Evolutionary conservation across 2,888 invertebrate genomes (phyloP), one percentile per base, ranked within the genome.

Genomic region (Cerceris rybyensis): DNA sequence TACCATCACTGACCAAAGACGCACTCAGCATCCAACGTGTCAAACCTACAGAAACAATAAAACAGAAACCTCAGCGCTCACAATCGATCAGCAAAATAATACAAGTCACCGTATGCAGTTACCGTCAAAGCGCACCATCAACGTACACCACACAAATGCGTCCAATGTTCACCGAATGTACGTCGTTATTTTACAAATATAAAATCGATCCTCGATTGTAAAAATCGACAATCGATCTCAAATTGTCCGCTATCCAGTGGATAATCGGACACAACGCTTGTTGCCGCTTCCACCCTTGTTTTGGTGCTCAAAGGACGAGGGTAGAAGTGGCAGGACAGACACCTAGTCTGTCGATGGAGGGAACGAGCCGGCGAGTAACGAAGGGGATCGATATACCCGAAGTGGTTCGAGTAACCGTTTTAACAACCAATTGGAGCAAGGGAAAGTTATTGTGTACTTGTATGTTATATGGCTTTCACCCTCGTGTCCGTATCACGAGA

Each of bases 391-490:
- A 88, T 87, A 81, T 81, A 70, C 70, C 71, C 75, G 63, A 81
- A 77, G 69, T 83, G 72, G 78, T 79, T 82, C 79, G 70, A 74
- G 78, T 74, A 78, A 81, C 77, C 84, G 81, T 81, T 84, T 85
- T 82, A 85, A 84, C 83, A 76, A 82, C 74, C 83, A 78, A 83
- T 85, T 84, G 77, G 79, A 83, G 81, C 74, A 82, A 81, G 70
- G 80, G 73, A 88, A 86, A 82, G 67, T 85, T 87, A 85, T 84
- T 79, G 75, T 82, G 66, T 80, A 77, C 67, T 73, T 50, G 74
- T 67, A 43, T 78, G 58, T 78, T 49, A 65, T 77, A 81, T 84
- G 77, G 79, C 75, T 81, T 67, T 63, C 67, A 66, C 52, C 60
- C 63, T 71, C 59, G 16, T 64, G 59, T 70, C 75, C 55, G 68